A percentile compares a stretch with the other conserved stretches of the same genome.
These are phyloP conservation scores for Laodelphax striatellus DNA, from an alignment of 1,140 invertebrate species.

Conservation along the genomic window DNA sequence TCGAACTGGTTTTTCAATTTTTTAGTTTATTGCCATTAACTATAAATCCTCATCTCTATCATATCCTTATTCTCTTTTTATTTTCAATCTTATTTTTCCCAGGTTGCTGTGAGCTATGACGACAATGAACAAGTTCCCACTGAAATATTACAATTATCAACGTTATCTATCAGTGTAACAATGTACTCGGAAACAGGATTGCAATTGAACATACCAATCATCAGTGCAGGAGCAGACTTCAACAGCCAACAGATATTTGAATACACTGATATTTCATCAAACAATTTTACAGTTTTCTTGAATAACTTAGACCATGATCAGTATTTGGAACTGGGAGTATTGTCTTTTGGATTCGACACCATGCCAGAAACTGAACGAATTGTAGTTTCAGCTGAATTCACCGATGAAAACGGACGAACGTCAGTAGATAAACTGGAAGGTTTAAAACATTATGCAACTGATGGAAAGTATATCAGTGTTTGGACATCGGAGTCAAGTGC, in stretches of 20 bases:
- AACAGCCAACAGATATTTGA: constrained; percentile 9
- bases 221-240: constrained; percentile 12
- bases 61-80: too few species aligned
- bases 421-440: constrained; percentile 26
- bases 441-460: constrained; percentile 24
- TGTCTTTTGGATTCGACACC: constrained; percentile 27
- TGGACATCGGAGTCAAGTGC: constrained; percentile 28
- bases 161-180: constrained; percentile 22
- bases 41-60: too few species aligned
- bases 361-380: constrained; percentile 27
- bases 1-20: too few species aligned
- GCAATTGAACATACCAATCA: constrained; percentile 13
- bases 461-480: constrained; percentile 30
- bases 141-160: constrained; percentile 25
- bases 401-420: not conserved
- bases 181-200: constrained; percentile 15
- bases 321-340: constrained; percentile 25
- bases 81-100: too few species aligned
- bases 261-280: constrained; percentile 12
- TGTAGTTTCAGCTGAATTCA: constrained; percentile 28
- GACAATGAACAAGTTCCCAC: constrained; percentile 26
- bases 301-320: constrained; percentile 3
- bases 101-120: constrained; percentile 29
- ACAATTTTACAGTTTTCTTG: constrained; percentile 9
- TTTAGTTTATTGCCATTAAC: too few species aligned